Percentiles rank a stretch among this genome's conserved stretches.
Conservation (phyloP, 2,113 vertebrate genomes). For the Monarcha castaneiventris region DNA sequence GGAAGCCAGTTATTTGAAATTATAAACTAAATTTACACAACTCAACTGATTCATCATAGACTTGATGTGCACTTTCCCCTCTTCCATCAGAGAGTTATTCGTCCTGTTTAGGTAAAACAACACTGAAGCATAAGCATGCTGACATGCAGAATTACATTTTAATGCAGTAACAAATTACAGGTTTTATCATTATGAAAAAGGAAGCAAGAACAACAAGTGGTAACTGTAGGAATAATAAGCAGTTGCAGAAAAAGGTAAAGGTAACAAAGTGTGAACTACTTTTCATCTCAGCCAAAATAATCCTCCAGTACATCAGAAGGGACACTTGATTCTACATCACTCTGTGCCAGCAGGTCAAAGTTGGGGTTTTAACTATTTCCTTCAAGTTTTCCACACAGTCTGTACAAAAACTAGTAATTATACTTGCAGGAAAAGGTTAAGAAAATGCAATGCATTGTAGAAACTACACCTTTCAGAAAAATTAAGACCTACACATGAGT, state of each 20-base stretch:
- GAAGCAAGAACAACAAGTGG: background rate
- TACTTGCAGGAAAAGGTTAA: background rate
- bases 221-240: background rate
- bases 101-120: background rate
- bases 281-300: background rate
- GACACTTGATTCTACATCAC: background rate
- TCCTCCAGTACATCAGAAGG: background rate
- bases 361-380: background rate
- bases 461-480: background rate
- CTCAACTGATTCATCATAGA: background rate
- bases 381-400: background rate
- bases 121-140: background rate
- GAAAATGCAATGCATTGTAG: background rate
- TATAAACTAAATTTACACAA: background rate
- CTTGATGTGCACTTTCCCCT: background rate
- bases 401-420: background rate
- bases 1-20: background rate
- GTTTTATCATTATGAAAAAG: background rate
- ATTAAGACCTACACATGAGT: background rate
- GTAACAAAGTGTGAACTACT: background rate
- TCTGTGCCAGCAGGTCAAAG: background rate
- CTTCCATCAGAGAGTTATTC: background rate
- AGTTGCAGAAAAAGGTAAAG: background rate
- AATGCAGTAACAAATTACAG: background rate
- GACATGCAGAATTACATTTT: background rate